These are phyloP conservation scores for Philypnodon macrostomus DNA, from an alignment of 2,797 vertebrate species.

Conservation along the genomic window DNA sequence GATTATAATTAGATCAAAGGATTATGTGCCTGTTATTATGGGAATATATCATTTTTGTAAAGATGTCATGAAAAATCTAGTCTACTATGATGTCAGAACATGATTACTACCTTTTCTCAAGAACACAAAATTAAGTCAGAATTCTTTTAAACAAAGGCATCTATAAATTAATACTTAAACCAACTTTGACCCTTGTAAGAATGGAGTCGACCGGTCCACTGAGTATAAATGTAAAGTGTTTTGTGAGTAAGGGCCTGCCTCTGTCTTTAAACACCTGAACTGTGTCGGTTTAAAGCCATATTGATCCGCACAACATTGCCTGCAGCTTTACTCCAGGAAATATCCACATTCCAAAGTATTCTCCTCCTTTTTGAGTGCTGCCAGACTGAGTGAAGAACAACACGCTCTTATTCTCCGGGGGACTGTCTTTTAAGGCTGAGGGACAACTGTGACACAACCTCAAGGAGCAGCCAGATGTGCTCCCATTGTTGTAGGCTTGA, in stretches of 20 bases:
- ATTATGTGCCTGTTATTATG: no score
- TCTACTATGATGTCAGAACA: no score
- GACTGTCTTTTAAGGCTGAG: conserved; percentile 57
- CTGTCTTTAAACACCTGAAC: conserved; percentile 22
- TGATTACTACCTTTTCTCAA: no score
- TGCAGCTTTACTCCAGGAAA: conserved; percentile 44
- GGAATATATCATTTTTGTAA: no score
- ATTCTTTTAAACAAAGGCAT: no score
- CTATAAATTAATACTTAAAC: no score
- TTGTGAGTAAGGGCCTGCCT: conserved; percentile 3
- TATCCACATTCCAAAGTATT: conserved; percentile 36
- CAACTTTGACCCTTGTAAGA: no score
- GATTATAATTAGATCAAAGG: no score
- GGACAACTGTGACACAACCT: conserved; percentile 60
- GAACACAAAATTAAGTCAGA: no score
- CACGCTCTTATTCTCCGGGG: conserved; percentile 41
- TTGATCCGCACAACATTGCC: conserved; percentile 42
- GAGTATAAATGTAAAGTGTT: conserved; percentile 1
- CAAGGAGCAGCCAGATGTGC: conserved; percentile 53
- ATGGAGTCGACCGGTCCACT: background rate
- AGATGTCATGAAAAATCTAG: no score
- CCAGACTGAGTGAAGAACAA: conserved; percentile 50
- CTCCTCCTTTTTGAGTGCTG: conserved; percentile 33
- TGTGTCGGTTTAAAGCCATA: conserved; percentile 23
- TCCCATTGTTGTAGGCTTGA: conserved; percentile 44